Evolutionary conservation across 2,888 invertebrate genomes (phyloP).

Genomic region (Hemithea aestivaria): DNA sequence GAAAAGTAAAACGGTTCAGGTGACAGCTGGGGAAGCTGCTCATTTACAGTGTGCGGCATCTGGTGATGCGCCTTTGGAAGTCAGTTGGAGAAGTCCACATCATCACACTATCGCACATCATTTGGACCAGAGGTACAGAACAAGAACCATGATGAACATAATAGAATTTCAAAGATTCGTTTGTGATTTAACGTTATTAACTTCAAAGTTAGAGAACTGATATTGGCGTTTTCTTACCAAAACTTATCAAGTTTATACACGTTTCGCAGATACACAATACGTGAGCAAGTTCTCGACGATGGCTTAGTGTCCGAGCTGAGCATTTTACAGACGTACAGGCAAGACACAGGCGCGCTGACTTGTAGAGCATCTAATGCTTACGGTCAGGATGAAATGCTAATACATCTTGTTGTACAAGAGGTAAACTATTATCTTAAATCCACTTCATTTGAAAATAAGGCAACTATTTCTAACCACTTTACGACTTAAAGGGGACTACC

Average conservation of each 20-base stretch:
- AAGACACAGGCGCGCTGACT: constrained; percentile 93
- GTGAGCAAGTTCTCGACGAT: constrained; percentile 87
- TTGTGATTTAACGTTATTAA: background rate
- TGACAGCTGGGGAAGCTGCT: constrained; percentile 89
- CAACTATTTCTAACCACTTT: no score
- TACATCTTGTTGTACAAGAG: constrained; percentile 93
- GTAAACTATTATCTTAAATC: constrained; percentile 62
- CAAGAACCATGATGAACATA: constrained; percentile 11
- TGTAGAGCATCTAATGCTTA: constrained; percentile 94
- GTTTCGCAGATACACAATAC: constrained; percentile 82
- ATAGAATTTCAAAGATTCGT: constrained; percentile 8
- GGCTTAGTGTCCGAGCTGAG: constrained; percentile 92
- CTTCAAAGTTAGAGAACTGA: background rate
- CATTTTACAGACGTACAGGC: constrained; percentile 89
- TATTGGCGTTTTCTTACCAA: background rate
- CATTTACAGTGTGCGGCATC: constrained; percentile 91
- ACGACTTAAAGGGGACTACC: no score
- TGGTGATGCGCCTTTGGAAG: constrained; percentile 92
- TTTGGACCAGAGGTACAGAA: constrained; percentile 81
- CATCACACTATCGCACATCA: constrained; percentile 83
- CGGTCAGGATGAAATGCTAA: constrained; percentile 93
- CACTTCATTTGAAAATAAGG: no score
- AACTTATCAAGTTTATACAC: no score
- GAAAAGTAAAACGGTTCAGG: constrained; percentile 89
- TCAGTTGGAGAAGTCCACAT: constrained; percentile 90